A percentile compares a stretch with the other conserved stretches of the same genome.
Conservation (phyloP, 2,797 vertebrate genomes). For the Varecia variegata region DNA sequence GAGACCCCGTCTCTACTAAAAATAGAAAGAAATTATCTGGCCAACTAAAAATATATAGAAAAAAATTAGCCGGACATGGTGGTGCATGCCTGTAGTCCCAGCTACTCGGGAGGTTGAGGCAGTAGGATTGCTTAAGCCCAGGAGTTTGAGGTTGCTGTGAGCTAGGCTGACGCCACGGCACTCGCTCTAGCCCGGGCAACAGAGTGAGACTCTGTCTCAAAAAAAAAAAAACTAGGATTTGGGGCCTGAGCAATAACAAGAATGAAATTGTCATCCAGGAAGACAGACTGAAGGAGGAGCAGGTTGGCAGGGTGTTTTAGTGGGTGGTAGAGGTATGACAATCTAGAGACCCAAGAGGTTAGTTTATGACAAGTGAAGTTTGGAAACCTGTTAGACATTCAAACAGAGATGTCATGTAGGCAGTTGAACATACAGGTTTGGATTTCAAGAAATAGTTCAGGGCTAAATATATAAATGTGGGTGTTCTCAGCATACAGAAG, state of each 20-base stretch:
- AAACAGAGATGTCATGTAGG: not conserved
- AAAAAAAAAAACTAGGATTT: not conserved
- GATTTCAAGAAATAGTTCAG: not conserved
- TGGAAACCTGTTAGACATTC: not conserved
- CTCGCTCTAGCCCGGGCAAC: too few relatives aligned
- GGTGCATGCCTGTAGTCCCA: too few relatives aligned
- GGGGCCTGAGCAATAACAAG: not conserved
- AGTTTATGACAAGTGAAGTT: not conserved
- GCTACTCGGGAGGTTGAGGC: too few relatives aligned
- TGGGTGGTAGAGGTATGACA: not conserved
- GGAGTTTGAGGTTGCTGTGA: too few relatives aligned
- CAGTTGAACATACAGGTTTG: not conserved
- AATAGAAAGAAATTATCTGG: too few relatives aligned
- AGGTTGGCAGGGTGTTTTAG: not conserved
- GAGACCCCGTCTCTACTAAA: too few relatives aligned
- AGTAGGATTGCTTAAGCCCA: too few relatives aligned
- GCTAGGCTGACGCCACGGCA: too few relatives aligned
- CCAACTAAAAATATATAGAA: too few relatives aligned
- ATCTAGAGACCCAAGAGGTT: not conserved
- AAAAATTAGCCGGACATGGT: too few relatives aligned
- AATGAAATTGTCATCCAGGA: not conserved
- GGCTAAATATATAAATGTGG: not conserved
- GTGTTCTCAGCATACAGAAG: not conserved
- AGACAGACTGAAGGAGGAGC: not conserved
- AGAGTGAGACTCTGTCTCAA: too few relatives aligned